Conservation (phyloP, 2,797 vertebrate genomes). For the Acridotheres tristis region DNA sequence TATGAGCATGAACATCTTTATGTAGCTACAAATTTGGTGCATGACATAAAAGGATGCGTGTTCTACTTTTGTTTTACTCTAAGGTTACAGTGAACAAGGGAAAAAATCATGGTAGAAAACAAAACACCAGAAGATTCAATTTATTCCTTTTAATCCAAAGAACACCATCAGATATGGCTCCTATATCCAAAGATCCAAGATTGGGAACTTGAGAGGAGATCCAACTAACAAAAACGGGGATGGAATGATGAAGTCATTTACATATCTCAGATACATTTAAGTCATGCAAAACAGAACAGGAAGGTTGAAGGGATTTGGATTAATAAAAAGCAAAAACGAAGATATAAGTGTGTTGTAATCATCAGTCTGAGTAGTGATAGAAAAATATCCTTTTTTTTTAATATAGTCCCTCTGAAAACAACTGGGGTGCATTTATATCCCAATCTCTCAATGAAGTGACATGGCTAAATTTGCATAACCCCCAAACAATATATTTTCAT, state of each 20-base stretch:
- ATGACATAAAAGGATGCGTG: background rate
- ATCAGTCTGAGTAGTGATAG: background rate
- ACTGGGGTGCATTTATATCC: background rate
- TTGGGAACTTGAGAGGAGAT: background rate
- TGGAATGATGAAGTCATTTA: background rate
- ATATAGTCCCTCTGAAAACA: background rate
- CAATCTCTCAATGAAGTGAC: background rate
- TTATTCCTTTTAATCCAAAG: background rate
- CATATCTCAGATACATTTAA: background rate
- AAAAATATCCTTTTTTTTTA: background rate
- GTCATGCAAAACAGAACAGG: background rate
- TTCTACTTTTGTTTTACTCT: background rate
- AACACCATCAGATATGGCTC: background rate
- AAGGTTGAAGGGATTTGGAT: background rate
- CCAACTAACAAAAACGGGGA: background rate
- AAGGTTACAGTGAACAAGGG: background rate
- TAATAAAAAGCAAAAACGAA: background rate
- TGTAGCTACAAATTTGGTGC: background rate
- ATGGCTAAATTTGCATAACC: background rate
- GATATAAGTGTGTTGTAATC: background rate
- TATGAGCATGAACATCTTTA: background rate
- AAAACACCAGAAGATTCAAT: background rate
- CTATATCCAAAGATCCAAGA: constrained; percentile 16
- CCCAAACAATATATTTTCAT: background rate
- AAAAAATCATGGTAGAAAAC: background rate